Evolutionary conservation across 53 echinoderm and acorn worm genomes (phyloP).

Genomic region (Echinometra lucunter): DNA sequence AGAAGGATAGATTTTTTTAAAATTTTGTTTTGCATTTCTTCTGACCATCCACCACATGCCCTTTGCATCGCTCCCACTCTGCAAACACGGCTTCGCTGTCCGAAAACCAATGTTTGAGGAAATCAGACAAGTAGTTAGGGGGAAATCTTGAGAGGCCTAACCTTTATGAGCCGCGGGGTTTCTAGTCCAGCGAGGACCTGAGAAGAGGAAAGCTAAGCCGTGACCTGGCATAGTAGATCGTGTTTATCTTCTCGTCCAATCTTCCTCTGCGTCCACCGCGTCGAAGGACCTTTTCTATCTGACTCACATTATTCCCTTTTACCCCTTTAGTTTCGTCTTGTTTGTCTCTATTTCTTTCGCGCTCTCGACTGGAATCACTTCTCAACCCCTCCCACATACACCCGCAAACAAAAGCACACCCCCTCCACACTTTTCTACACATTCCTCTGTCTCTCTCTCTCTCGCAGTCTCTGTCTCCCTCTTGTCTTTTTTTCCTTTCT

Average conservation of each 20-base stretch:
- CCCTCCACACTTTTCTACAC: background rate
- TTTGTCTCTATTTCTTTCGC: background rate
- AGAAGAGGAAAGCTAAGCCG: slow-evolving; percentile 42
- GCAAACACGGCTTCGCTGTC: slow-evolving; percentile 40
- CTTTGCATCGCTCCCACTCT: background rate
- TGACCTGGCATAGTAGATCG: slow-evolving; percentile 48
- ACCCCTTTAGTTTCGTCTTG: background rate
- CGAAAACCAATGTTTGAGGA: slow-evolving; percentile 61
- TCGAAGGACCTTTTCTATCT: background rate
- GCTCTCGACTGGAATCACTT: background rate
- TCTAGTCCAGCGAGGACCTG: slow-evolving; percentile 10
- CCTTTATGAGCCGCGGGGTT: slow-evolving; percentile 22
- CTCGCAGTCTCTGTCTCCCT: background rate
- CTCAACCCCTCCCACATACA: background rate
- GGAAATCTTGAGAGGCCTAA: slow-evolving; percentile 41
- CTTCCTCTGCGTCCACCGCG: background rate
- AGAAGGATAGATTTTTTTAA: background rate
- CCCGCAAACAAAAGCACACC: no score
- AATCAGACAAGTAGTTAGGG: slow-evolving; percentile 42
- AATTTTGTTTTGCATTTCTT: no score
- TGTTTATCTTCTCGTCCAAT: slow-evolving; percentile 47
- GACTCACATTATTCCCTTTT: background rate
- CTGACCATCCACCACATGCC: background rate
- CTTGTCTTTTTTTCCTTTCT: no score
- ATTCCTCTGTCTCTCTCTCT: background rate